A percentile compares a stretch with the other conserved stretches of the same genome.
Conservation (phyloP, 1,140 invertebrate genomes). For the Acarapis woodi region DNA sequence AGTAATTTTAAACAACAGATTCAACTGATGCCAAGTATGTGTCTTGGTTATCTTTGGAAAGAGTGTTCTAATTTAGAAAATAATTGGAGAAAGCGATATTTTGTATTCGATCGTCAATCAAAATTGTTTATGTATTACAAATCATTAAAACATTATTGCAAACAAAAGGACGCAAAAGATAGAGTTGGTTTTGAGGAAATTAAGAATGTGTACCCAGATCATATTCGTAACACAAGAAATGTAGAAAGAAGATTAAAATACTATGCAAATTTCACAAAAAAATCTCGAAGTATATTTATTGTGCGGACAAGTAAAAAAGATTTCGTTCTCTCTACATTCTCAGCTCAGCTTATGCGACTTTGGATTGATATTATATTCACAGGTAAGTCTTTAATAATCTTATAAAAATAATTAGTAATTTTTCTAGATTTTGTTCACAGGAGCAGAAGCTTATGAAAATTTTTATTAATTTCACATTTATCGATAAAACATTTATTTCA, state of each 20-base stretch:
- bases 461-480: no score
- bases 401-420: no score
- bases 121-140: constrained; percentile 8
- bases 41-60: constrained; percentile 9
- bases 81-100: constrained; percentile 9
- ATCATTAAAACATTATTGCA: constrained; percentile 4
- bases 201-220: constrained; percentile 85
- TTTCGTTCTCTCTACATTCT: constrained; percentile 72
- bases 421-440: no score
- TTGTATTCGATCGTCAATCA: constrained; percentile 6
- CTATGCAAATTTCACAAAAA: constrained; percentile 26
- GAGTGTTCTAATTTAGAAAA: not conserved
- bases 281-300: constrained; percentile 51
- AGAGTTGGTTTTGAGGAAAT: constrained; percentile 22
- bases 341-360: constrained; percentile 69
- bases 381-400: no score
- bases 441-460: no score
- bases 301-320: constrained; percentile 71
- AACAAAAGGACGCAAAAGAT: constrained; percentile 5
- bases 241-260: not conserved
- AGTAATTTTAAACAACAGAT: not conserved
- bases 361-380: constrained; percentile 90
- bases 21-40: constrained; percentile 1
- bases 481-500: no score
- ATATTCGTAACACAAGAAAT: constrained; percentile 25